These are phyloP conservation scores for Zosterops pallidus DNA, from an alignment of 2,113 vertebrate species.

Conservation along the genomic window DNA sequence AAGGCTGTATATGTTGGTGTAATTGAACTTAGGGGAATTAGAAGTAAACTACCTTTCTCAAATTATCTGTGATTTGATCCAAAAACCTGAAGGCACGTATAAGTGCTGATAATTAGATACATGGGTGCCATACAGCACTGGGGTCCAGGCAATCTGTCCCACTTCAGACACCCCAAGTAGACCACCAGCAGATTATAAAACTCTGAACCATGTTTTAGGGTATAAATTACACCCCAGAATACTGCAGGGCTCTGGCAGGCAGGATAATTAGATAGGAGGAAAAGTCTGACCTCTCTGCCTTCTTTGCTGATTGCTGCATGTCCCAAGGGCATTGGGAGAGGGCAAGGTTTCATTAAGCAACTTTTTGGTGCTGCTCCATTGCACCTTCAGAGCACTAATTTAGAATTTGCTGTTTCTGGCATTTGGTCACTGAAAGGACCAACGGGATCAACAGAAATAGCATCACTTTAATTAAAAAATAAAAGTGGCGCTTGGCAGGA, in stretches of 20 bases:
- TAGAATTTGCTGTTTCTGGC: neutral
- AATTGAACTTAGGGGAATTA: neutral
- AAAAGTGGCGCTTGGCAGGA: neutral
- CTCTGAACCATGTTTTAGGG: no score
- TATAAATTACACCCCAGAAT: neutral
- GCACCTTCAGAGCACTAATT: neutral
- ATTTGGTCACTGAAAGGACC: neutral
- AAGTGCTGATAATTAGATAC: neutral
- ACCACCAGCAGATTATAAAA: neutral
- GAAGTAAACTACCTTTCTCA: neutral
- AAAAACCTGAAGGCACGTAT: neutral
- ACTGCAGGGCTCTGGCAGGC: neutral
- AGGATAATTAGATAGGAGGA: neutral
- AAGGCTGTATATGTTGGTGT: neutral
- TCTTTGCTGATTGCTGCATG: neutral
- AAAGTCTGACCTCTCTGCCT: neutral
- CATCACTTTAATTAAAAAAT: slow-evolving; percentile 11
- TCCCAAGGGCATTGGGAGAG: fast-evolving
- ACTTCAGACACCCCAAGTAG: neutral
- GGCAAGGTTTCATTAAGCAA: neutral
- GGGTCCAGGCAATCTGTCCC: neutral
- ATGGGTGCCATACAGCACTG: neutral
- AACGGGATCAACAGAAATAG: neutral
- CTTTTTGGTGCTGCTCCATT: neutral
- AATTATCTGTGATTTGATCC: neutral